Evolutionary conservation across 2,113 vertebrate genomes (phyloP), one percentile per base, ranked within the genome.

Genomic region (Salvelinus fontinalis): DNA sequence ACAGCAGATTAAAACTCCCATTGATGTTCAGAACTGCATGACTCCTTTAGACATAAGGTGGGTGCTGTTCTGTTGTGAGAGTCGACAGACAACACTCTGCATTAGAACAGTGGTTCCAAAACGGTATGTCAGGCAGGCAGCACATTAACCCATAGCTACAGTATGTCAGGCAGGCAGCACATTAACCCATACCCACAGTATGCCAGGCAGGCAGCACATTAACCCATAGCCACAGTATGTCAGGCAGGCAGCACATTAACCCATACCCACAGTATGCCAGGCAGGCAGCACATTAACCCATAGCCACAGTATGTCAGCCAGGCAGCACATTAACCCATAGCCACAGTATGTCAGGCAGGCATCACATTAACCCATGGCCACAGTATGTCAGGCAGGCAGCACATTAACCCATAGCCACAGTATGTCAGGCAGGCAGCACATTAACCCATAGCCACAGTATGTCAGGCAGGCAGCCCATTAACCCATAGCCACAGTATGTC

Each of bases 251-350:
- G 94, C 93, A 93, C 90, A 87, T 94, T 94, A 95, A 94, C 93
- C 93, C 88, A 93, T 89, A 92, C 89, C 87, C 51, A 90, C 51
- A 54, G 8, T 44, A 44, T 11, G 39, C 11, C 39, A 11, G 2
- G 39, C 89, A 90, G 93, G 93, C 94, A 94, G 94, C 93, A 94
- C 90, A 87, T 94, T 94, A 95, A 94, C 93, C 93, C 88, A 93
- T 89, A 92, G 89, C 87, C 51, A 90, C 14, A 54, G 2, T 44
- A 44, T 3, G 9, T 44, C 9, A 2, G 2, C 9, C 89, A 90
- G 93, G 93, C 94, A 94, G 94, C 93, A 94, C 90, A 87, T 94
- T 94, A 95, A 94, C 93, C 93, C 88, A 94, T 89, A 92, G 89
- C 87, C 49, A 90, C 14, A 54, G 8, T 44, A 11, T 44, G 39